Conservation (phyloP, 2,888 invertebrate genomes). For the Himalopsyche japonica region DNA sequence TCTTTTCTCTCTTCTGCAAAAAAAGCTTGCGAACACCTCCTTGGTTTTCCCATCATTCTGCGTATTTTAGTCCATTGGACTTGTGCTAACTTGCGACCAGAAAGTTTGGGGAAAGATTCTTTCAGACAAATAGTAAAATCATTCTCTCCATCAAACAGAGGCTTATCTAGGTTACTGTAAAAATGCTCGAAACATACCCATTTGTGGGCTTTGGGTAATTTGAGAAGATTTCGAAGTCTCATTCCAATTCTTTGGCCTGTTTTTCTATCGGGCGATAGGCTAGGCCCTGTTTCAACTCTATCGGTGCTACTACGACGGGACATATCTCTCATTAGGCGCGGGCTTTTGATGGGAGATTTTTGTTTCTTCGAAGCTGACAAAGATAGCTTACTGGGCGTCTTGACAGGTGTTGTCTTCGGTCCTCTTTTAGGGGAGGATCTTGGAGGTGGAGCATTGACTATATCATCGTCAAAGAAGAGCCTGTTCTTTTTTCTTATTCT, state of each 20-base stretch:
- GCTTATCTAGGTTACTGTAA: slow-evolving; percentile 96
- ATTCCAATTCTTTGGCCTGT: slow-evolving; percentile 89
- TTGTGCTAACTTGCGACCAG: slow-evolving; percentile 80
- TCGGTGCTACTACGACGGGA: slow-evolving; percentile 47
- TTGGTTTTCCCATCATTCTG: slow-evolving; percentile 95
- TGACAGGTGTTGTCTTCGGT: slow-evolving; percentile 60
- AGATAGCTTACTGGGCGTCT: slow-evolving; percentile 46
- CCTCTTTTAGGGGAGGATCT: slow-evolving; percentile 72
- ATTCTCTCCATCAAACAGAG: slow-evolving; percentile 93
- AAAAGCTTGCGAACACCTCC: slow-evolving; percentile 92
- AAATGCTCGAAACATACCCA: slow-evolving; percentile 99
- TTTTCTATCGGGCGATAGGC: slow-evolving; percentile 74
- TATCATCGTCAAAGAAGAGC: slow-evolving; percentile 87
- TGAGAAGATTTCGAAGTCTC: slow-evolving; percentile 87
- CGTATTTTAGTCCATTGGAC: slow-evolving; percentile 96
- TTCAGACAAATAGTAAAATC: slow-evolving; percentile 93
- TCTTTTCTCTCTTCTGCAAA: slow-evolving; percentile 94
- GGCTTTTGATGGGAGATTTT: slow-evolving; percentile 60
- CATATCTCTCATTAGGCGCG: slow-evolving; percentile 50
- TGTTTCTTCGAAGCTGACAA: slow-evolving; percentile 58
- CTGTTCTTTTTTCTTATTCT: slow-evolving; percentile 87
- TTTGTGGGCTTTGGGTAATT: slow-evolving; percentile 97
- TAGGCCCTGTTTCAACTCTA: slow-evolving; percentile 50
- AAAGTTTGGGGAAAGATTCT: slow-evolving; percentile 92
- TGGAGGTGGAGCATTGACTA: slow-evolving; percentile 79